Evolutionary conservation across 2,888 invertebrate genomes (phyloP), one percentile per base, ranked within the genome.

Genomic region (Hirtodrosophila alboralis): DNA sequence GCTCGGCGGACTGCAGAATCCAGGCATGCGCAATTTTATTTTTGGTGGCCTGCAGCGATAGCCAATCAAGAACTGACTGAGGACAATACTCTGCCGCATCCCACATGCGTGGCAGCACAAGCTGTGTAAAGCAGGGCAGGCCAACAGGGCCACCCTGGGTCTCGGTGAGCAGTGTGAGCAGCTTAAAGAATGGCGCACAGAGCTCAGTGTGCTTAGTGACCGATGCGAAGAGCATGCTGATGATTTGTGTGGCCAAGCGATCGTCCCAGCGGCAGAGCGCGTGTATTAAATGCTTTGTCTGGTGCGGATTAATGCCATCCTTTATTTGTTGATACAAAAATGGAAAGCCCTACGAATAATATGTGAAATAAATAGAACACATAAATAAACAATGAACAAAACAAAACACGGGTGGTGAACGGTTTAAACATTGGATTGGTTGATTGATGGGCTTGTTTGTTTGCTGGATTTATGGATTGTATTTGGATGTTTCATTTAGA

Each of bases 271-370:
- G 94, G 85, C 97, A 96, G 31, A 98, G 92, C 10, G 97, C 96
- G 91, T 97, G 97, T 75, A 98, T 96, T 56, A 98, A 92, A 90
- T 97, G 96, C 69, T 96, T 94, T 3, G 97, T 97, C 91, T 97
- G 97, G 87, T 96, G 95, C 33, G 97, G 92, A 91, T 98, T 98
- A 65, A 98, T 95, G 83, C 95, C 95, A 91, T 98, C 98, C 74
- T 97, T 95, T 45, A 97, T 97, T 92, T 98, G 98, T 91, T 97
- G 97, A 90, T 96, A 96, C 65, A 98, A 91, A 91, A 98, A 98
- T 23, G 97, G 96, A 90, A 97, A 97, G 9, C 96, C 96, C 95
- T 96, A 90, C 10, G 91, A 91, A 78, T 60, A 57, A 60, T 59
- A 72, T 59, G 47, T 64, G 23, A 54, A 51, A 68, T 45, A 41